Conservation (phyloP, 1,140 invertebrate genomes). For the Pseudomyrmex concolor region DNA sequence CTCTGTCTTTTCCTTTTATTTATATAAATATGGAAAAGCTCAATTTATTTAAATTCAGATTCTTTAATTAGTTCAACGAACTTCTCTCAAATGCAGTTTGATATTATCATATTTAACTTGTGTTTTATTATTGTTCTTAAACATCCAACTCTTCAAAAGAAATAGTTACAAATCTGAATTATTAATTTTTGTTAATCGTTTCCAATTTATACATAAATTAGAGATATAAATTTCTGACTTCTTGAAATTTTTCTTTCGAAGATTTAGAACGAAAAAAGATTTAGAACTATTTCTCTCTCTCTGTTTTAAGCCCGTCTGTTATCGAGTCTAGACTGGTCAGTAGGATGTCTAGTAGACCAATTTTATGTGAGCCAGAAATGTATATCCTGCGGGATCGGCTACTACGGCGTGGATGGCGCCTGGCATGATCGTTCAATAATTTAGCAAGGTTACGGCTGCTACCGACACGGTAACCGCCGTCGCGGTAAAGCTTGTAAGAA, state of each 20-base stretch:
- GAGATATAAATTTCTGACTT: background rate
- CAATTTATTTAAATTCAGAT: slow-evolving; percentile 35
- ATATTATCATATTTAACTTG: slow-evolving; percentile 13
- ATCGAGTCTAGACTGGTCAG: slow-evolving; percentile 45
- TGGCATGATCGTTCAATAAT: slow-evolving; percentile 67
- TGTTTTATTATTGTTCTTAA: background rate
- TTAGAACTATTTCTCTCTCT: background rate
- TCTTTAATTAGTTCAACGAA: slow-evolving; percentile 20
- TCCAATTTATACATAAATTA: background rate
- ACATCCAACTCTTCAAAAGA: background rate
- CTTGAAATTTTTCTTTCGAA: background rate
- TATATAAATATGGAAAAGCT: slow-evolving; percentile 13
- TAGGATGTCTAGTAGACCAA: slow-evolving; percentile 47
- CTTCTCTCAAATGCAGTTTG: background rate
- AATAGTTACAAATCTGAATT: background rate
- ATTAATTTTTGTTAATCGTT: background rate
- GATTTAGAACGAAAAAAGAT: background rate
- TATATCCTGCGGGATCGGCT: slow-evolving; percentile 37
- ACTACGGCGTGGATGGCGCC: slow-evolving; percentile 47
- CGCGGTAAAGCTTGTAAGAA: slow-evolving; percentile 46
- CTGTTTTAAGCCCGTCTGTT: background rate
- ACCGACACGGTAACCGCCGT: slow-evolving; percentile 36
- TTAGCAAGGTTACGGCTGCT: slow-evolving; percentile 68
- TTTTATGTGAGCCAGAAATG: slow-evolving; percentile 43
- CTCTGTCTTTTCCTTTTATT: background rate